phyloP scores from a whole-genome alignment of 2,113 vertebrate species.

The Regulus satrapa region DNA sequence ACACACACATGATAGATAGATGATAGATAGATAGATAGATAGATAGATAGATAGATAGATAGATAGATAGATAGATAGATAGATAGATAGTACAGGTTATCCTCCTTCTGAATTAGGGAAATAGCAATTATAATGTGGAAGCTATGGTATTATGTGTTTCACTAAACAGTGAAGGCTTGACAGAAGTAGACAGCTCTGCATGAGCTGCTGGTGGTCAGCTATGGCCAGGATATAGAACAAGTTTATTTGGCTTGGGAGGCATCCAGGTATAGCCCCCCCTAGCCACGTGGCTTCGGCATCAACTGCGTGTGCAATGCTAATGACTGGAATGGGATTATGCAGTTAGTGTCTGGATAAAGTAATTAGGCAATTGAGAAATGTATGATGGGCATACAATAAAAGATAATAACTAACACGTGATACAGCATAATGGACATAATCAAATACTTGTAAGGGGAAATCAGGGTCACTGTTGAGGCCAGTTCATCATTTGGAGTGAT shows the following conservation, averaged over 20 bases:
- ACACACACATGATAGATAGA: no score
- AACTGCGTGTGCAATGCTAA: not conserved
- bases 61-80: no score
- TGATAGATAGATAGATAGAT: no score
- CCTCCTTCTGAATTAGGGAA: not conserved
- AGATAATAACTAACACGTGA: not conserved
- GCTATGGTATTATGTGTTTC: not conserved
- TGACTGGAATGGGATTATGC: not conserved
- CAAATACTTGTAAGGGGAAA: conserved; percentile 25
- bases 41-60: no score
- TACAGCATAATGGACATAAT: not conserved
- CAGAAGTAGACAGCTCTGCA: not conserved
- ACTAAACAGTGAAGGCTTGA: not conserved
- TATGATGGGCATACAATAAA: not conserved
- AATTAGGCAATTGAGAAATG: conserved; percentile 30
- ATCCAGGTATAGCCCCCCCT: not conserved
- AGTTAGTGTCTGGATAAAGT: conserved; percentile 4
- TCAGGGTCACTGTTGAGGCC: not conserved
- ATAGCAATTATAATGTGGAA: not conserved
- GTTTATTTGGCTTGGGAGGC: not conserved
- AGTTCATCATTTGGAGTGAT: not conserved
- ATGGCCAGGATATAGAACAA: not conserved
- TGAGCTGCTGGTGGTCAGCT: not conserved
- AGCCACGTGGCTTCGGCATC: not conserved
- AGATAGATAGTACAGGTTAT: no score